Evolutionary conservation across 2,888 invertebrate species (phyloP).

Genomic region (Fissipunctia ypsillon): DNA sequence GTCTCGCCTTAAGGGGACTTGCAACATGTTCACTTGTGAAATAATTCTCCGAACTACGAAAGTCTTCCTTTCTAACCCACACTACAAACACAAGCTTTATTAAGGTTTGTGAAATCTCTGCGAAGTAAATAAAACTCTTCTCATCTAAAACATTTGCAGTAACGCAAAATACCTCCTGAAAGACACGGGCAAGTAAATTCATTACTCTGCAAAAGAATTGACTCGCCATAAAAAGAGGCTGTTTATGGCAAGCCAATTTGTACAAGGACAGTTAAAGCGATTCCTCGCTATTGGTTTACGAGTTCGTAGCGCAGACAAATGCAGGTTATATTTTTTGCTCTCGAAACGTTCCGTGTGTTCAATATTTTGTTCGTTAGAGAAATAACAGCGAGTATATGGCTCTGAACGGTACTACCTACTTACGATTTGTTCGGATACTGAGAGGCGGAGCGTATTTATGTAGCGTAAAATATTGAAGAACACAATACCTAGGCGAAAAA

Average conservation of each 20-base stretch:
- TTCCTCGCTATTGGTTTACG: slow-evolving; percentile 42
- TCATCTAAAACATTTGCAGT: slow-evolving; percentile 12
- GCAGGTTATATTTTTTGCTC: slow-evolving; percentile 36
- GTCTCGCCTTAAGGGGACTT: slow-evolving; percentile 37
- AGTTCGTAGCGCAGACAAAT: slow-evolving; percentile 31
- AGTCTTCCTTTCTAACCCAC: slow-evolving; percentile 41
- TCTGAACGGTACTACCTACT: slow-evolving; percentile 8
- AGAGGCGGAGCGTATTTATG: slow-evolving; percentile 18
- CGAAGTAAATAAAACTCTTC: slow-evolving; percentile 31
- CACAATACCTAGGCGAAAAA: slow-evolving; percentile 22
- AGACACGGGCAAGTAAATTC: slow-evolving; percentile 29
- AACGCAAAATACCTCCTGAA: slow-evolving; percentile 6
- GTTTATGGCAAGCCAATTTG: slow-evolving; percentile 53
- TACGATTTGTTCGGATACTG: slow-evolving; percentile 18
- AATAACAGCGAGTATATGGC: slow-evolving; percentile 1
- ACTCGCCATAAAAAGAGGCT: slow-evolving; percentile 36
- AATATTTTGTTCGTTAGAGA: slow-evolving; percentile 36
- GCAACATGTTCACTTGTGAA: slow-evolving; percentile 48
- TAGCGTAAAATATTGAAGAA: slow-evolving; percentile 13
- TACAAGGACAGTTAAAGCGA: slow-evolving; percentile 48
- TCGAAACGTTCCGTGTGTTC: slow-evolving; percentile 22
- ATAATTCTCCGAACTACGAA: slow-evolving; percentile 39
- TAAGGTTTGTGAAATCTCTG: slow-evolving; percentile 20
- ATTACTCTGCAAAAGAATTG: slow-evolving; percentile 42
- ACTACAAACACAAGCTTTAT: slow-evolving; percentile 45